Conservation (phyloP, 1,140 invertebrate genomes). For the Drosophila pallidifrons region DNA sequence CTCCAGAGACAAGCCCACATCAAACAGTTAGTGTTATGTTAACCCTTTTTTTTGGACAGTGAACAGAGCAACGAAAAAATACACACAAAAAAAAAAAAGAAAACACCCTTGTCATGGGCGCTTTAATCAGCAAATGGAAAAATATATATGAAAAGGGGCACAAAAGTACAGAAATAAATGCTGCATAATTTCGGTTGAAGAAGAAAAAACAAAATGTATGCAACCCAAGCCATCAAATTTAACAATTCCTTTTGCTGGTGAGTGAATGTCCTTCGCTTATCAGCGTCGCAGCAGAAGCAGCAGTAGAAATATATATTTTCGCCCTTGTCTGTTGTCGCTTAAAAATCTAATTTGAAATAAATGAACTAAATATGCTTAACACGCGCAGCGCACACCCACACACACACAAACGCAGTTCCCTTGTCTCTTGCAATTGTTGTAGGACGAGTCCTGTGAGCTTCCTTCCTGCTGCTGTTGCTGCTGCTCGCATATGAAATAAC, state of each 20-base stretch:
- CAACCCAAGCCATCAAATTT: constrained; percentile 14
- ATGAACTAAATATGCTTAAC: constrained; percentile 85
- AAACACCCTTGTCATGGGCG: constrained; percentile 63
- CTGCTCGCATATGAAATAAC: constrained; percentile 73
- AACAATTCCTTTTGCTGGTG: neutral
- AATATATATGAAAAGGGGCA: constrained; percentile 31
- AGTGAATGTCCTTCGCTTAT: constrained; percentile 60
- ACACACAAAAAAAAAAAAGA: constrained; percentile 35
- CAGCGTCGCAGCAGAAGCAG: constrained; percentile 30
- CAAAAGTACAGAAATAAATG: constrained; percentile 35
- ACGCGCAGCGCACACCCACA: constrained; percentile 54
- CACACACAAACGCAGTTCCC: too few species aligned
- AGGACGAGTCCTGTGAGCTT: constrained; percentile 40
- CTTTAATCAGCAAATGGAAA: constrained; percentile 81
- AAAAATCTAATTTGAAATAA: constrained; percentile 84
- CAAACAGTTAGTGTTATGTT: constrained; percentile 78
- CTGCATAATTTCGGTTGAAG: constrained; percentile 49
- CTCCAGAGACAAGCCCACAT: constrained; percentile 58
- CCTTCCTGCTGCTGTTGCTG: neutral
- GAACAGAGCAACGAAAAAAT: neutral
- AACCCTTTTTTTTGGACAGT: constrained; percentile 67
- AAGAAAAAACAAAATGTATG: constrained; percentile 40
- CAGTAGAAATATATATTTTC: constrained; percentile 1
- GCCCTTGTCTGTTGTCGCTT: constrained; percentile 54
- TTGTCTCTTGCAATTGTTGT: constrained; percentile 24